Evolutionary conservation across 2,113 vertebrate genomes (phyloP), one percentile per base, ranked within the genome.

Genomic region (Myotis yumanensis): DNA sequence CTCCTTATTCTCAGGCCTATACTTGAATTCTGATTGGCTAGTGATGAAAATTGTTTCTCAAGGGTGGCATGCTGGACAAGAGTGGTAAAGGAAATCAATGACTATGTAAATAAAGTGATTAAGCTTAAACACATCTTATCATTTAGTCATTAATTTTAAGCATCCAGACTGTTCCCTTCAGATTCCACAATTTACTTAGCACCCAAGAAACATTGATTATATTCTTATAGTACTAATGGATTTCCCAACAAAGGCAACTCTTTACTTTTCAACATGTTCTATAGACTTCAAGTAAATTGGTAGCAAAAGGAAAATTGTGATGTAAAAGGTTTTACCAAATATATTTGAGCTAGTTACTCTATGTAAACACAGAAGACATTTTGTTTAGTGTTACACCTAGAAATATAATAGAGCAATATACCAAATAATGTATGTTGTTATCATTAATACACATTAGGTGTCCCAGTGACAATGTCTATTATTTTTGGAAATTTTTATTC

Each of bases 131-230:
- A 72, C 23, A 48, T 66, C 72, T 93, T 76, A 84, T 90, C 76
- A 85, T 62, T 81, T 93, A 64, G 7, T 35, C 11, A 90, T 95
- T 93, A 76, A 87, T 35, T 90, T 87, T 81, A 88, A 79, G 28
- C 54, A 90, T 37, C 35, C 11, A 48, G 43, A 48, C n/a, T 57
- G 14, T 4, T 90, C 76, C 73, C 18, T 4, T 76, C 18, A 5
- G 4, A 25, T 72, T 72, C n/a, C 7, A 37, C 20, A 85, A 62
- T 68, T 90, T 88, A 62, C 23, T 73, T 72, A 82, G 22, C 32
- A 15, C 35, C 2, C 30, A 14, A 4, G 15, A 37, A 82, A n/a
- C 11, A 77, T 4, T 28, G 80, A 85, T 64, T 90, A 40, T 17
- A 23, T 85, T 95, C 71, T 76, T 89, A 40, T 40, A 62, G 14